Percentiles rank a stretch among this genome's conserved stretches.
Evolutionary conservation across 2,113 vertebrate species (phyloP).

Genomic region (Mesocricetus auratus): DNA sequence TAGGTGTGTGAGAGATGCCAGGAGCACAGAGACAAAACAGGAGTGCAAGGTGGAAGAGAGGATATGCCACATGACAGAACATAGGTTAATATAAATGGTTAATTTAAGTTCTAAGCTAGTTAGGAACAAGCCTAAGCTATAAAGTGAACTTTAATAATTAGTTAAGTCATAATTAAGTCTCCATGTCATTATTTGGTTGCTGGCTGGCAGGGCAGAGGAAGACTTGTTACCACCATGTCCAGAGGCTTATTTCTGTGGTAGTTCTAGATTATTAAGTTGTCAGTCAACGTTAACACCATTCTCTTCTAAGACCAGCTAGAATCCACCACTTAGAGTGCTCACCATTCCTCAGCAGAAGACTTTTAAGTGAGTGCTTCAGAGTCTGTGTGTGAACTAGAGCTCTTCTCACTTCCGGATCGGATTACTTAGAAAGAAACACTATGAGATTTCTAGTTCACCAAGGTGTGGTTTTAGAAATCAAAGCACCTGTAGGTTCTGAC

Average conservation of each 20-base stretch:
- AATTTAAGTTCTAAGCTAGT: not conserved
- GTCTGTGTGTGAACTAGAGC: not conserved
- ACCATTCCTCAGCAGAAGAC: not conserved
- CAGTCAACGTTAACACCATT: not conserved
- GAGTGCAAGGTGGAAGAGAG: not conserved
- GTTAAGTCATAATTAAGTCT: not conserved
- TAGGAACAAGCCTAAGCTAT: not conserved
- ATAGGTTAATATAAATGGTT: not conserved
- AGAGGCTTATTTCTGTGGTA: not conserved
- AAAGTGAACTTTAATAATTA: not conserved
- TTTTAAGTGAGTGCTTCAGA: not conserved
- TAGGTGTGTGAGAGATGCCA: no score
- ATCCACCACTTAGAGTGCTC: not conserved
- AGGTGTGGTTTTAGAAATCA: not conserved
- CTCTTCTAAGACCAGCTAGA: not conserved
- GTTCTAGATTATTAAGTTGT: not conserved
- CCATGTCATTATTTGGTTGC: not conserved
- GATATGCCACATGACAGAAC: not conserved
- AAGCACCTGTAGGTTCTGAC: not conserved
- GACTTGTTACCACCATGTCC: not conserved
- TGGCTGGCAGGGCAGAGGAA: not conserved
- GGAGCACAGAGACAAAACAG: no score
- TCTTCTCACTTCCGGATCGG: not conserved
- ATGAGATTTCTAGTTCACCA: slow-evolving; percentile 1
- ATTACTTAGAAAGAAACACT: slow-evolving; percentile 29